phyloP scores from a whole-genome alignment of 2,888 invertebrate species.

The Ochlodes sylvanus region DNA sequence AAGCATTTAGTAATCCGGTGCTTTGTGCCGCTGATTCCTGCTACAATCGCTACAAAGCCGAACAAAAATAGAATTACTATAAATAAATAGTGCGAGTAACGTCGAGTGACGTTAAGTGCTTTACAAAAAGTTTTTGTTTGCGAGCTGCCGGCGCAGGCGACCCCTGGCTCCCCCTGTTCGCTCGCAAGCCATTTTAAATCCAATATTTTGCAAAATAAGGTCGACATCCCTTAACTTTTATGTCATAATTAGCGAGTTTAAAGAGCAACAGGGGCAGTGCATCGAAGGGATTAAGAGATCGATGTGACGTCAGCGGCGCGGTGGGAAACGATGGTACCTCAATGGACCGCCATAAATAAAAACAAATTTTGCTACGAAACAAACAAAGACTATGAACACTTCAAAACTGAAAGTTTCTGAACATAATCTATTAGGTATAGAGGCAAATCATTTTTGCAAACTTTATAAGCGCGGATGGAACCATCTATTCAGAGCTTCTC shows the following conservation, averaged over 20 bases:
- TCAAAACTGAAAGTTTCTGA: too few relatives aligned
- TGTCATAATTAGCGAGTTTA: conserved; percentile 48
- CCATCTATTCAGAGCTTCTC: too few relatives aligned
- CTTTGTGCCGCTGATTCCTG: conserved; percentile 51
- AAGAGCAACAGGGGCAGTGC: conserved; percentile 46
- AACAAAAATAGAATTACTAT: conserved; percentile 76
- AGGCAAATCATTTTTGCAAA: too few relatives aligned
- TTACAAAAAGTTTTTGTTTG: conserved; percentile 67
- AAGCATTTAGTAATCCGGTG: conserved; percentile 45
- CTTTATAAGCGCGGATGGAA: too few relatives aligned
- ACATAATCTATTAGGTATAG: too few relatives aligned
- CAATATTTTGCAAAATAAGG: conserved; percentile 42
- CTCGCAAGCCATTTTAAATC: conserved; percentile 38
- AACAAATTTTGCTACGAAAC: too few relatives aligned
- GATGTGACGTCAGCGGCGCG: conserved; percentile 50
- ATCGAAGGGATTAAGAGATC: conserved; percentile 62
- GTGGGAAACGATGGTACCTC: conserved; percentile 34
- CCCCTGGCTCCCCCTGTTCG: conserved; percentile 18
- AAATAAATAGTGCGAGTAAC: conserved; percentile 71
- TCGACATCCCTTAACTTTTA: conserved; percentile 16
- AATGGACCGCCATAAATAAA: too few relatives aligned
- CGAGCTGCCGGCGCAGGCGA: conserved; percentile 34
- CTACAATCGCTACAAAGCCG: conserved; percentile 60
- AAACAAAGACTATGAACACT: too few relatives aligned
- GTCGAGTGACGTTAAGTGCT: conserved; percentile 74